phyloP scores from a whole-genome alignment of 2,797 vertebrate genomes.

The Discoglossus pictus region DNA sequence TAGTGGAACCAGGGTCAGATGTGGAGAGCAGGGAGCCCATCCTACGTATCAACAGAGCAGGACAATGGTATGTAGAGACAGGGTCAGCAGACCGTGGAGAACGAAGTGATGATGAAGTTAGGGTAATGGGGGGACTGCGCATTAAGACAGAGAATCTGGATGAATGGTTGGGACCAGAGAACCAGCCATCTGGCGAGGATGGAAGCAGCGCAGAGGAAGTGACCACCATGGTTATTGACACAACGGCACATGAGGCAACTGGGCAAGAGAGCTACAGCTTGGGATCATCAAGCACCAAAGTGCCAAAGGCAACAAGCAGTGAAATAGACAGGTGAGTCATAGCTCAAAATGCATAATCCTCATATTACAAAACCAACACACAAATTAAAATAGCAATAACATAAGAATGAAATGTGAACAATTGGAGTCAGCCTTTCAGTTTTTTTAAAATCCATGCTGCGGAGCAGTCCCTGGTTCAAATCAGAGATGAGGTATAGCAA shows the following conservation, averaged over 20 bases:
- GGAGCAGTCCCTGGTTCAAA: too few species aligned
- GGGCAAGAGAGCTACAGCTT: slow-evolving; percentile 75
- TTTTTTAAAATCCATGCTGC: too few species aligned
- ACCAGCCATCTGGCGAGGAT: slow-evolving; percentile 84
- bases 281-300: slow-evolving; percentile 76
- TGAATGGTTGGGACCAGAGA: slow-evolving; percentile 87
- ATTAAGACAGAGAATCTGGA: slow-evolving; percentile 94
- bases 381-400: too few species aligned
- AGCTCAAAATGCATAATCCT: not conserved
- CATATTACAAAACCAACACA: too few species aligned
- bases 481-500: too few species aligned
- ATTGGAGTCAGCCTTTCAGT: slow-evolving; percentile 14
- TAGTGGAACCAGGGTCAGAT: slow-evolving; percentile 81
- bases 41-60: slow-evolving; percentile 90
- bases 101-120: slow-evolving; percentile 72
- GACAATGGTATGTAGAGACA: slow-evolving; percentile 96
- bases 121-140: slow-evolving; percentile 79
- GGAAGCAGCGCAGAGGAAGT: slow-evolving; percentile 86
- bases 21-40: slow-evolving; percentile 83
- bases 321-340: slow-evolving; percentile 86
- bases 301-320: slow-evolving; percentile 86
- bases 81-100: slow-evolving; percentile 68
- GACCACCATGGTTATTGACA: slow-evolving; percentile 89
- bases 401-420: too few species aligned
- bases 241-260: slow-evolving; percentile 82